Base-by-base conservation (phyloP, 2,797 vertebrate species). In the Leuciscus waleckii region DNA sequence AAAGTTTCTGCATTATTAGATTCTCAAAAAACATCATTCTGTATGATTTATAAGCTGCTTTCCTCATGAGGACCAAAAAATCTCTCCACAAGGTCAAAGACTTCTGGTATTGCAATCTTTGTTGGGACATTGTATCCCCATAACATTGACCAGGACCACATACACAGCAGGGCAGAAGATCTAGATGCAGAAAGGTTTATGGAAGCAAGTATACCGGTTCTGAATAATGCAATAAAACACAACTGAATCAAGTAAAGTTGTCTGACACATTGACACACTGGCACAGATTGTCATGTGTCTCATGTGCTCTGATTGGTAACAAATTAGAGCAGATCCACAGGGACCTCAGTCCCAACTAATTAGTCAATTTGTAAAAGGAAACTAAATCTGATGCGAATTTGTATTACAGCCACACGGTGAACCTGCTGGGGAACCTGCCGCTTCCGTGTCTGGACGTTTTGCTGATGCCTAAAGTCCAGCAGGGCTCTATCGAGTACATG, bases 371-470 rank as follows among this genome's bases (percentile, higher is more conserved):
- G 54, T 46, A 21, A 79, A 71, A 54, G 37, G 65, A 49, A 61
- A 46, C 17, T 23, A 13, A 76, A 54, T 39, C 6, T 39, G 61
- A 71, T 83, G 32, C 70, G 51, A 85, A 86, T 51, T 37, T 63
- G 29, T 3, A 78, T 26, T 79, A 32, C 86, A 99, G 98, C 85
- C 97, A 99, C 46, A 95, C 95, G 0, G 95, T 98, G 67, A 97
- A 98, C 85, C 93, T 99, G 43, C 89, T 98, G 65, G 96, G 97
- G 46, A 99, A 98, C 92, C 91, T 99, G 83, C 98, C 98, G 0
- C 92, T 97, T 82, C 94, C 94, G 7, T 98, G 97, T 92, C 86
- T 99, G 93, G 98, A 98, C 1, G 96, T 97, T 2, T 93, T 99
- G 3, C 91, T 98, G 86, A 88, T 95, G 37, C 96, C 97, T 0